A percentile compares a stretch with the other conserved stretches of the same genome.
Evolutionary conservation across 2,888 invertebrate species (phyloP).

Genomic region (Chymomyza caudatula): DNA sequence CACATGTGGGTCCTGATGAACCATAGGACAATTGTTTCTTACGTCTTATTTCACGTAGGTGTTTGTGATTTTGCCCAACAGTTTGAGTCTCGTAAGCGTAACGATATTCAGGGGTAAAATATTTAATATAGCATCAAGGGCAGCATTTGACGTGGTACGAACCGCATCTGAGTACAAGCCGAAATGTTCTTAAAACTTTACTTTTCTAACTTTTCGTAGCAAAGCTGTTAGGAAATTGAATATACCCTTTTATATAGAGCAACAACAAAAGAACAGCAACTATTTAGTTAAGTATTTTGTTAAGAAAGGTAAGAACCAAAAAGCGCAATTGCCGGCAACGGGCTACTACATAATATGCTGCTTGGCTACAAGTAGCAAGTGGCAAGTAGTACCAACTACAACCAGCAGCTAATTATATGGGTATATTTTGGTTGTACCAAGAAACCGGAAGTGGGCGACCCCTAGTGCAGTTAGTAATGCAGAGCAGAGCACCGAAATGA

Average conservation of each 20-base stretch:
- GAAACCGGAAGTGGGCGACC: slow-evolving; percentile 4
- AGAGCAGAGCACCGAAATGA: not conserved
- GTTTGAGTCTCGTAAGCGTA: too few species aligned
- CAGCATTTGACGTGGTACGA: too few species aligned
- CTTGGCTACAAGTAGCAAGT: not conserved
- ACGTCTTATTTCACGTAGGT: too few species aligned
- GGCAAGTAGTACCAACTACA: not conserved
- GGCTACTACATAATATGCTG: not conserved
- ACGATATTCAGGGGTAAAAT: too few species aligned
- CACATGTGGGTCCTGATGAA: too few species aligned
- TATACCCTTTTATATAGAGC: not conserved
- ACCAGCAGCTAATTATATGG: not conserved
- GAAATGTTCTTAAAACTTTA: too few species aligned
- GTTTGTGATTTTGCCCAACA: too few species aligned
- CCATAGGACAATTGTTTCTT: too few species aligned
- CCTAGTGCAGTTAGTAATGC: not conserved
- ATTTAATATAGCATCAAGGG: too few species aligned
- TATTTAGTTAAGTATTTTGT: not conserved
- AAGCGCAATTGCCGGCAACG: not conserved
- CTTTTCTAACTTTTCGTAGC: not conserved
- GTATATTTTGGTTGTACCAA: slow-evolving; percentile 1
- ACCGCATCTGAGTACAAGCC: too few species aligned
- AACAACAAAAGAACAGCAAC: not conserved
- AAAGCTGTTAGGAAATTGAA: not conserved
- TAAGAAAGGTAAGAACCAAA: not conserved